Base-by-base conservation (phyloP, 2,113 vertebrate genomes). In the Cranoglanis bouderius region DNA sequence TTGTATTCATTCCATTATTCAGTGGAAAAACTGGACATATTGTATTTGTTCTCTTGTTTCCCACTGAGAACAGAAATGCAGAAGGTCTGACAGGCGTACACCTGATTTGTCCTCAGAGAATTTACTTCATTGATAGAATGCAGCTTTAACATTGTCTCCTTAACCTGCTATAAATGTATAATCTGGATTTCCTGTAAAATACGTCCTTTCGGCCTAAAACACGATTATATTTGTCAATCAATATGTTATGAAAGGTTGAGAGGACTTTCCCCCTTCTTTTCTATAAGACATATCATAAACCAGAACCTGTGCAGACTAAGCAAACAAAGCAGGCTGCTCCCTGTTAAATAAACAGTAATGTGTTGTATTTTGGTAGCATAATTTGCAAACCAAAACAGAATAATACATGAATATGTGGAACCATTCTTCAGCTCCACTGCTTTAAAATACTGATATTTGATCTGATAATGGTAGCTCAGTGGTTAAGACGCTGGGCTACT, bases 311-410 rank as follows among this genome's bases (percentile, higher is more conserved):
- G 59, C 24, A 77, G n/a, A 29, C 40, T 55, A 51, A 55, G 38
- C 78, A 87, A 89, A 90, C 88, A 89, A 74, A 85, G 67, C 87
- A 80, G 81, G 82, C 67, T 61, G 89, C 87, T 90, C 83, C 59
- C 86, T 84, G 2, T 63, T 82, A 89, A 90, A 24, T 80, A 88
- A 88, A 88, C 46, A 61, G 43, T 87, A 82, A 26, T 88, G 40
- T 72, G 40, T 74, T 19, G 51, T 61, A 57, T 43, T 77, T 26
- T 43, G 6, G 43, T n/a, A 13, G 26, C 26, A 49, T 55, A 8
- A 19, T 81, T 53, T 53, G 46, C 49, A 29, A 77, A 46, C 24
- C 74, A 49, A 77, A 77, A 13, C 29, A 49, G 24, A 51, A 51
- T 51, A 49, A n/a, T n/a, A 6, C 13, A 6, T 7, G 4, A 78